Base-by-base conservation (phyloP, 2,888 invertebrate genomes). In the Ferrisia virgata region DNA sequence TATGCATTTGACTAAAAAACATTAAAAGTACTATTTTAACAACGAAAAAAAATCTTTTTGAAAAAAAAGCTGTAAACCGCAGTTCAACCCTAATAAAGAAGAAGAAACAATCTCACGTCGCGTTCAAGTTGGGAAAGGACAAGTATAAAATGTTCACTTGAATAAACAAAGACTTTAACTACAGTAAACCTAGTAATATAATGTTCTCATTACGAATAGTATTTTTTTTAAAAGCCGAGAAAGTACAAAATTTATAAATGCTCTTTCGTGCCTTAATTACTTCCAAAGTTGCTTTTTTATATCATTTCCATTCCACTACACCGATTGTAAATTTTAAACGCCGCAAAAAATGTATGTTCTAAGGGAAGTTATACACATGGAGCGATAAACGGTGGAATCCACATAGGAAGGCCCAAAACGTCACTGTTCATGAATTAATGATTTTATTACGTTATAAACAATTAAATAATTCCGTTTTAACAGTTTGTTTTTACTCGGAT, bases 61-160 rank as follows among this genome's bases (percentile, higher is more conserved):
- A 33, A 72, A 76, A 76, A 76, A 76, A 76, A 72, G 36, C 28
- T 64, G 11, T 36, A 76, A 36, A 76, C 72, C 72, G 72, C 72
- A 36, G 18, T 76, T 36, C 36, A 2, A 76, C 72, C 72, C 72
- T 76, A 76, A 76, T 76, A 76, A 76, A 76, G 72, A 76, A 76
- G 36, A 33, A n/a, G 1, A 13, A 76, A 76, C 72, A 36, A 36
- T 76, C 36, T 36, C 72, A 22, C 72, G 36, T 76, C 36, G 18
- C 33, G 36, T 36, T 76, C 36, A 11, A 33, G 72, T 76, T 36
- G 72, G 36, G n/a, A 76, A 76, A 76, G 72, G 72, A 76, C 72
- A 76, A 18, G 72, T 76, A 76, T 76, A 76, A 76, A 76, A 76
- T 76, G 36, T 76, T 76, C 72, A 76, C 72, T 76, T 76, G 72